Evolutionary conservation across 2,113 vertebrate species (phyloP).

Genomic region (Sprattus sprattus): DNA sequence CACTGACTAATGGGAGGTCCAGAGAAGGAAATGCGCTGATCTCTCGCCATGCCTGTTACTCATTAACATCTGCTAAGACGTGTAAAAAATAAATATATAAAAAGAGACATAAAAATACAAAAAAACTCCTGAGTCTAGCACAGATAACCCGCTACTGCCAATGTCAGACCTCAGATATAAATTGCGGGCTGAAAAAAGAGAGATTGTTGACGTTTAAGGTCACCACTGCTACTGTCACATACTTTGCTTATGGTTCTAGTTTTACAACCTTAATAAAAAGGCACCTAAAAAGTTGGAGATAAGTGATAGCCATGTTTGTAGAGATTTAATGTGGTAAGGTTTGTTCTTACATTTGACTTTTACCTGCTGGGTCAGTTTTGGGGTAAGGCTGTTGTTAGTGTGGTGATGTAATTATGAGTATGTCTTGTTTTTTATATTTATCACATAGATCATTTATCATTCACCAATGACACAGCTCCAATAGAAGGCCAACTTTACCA

Average conservation of each 20-base stretch:
- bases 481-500: no score
- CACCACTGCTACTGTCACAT: slow-evolving; percentile 55
- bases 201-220: slow-evolving; percentile 63
- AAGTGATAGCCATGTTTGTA: not conserved
- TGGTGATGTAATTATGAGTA: not conserved
- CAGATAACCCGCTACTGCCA: slow-evolving; percentile 70
- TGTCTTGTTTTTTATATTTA: not conserved
- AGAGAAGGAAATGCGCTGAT: slow-evolving; percentile 72
- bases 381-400: not conserved
- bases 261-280: slow-evolving; percentile 57
- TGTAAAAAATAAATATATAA: slow-evolving; percentile 61
- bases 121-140: slow-evolving; percentile 61
- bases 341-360: not conserved
- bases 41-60: slow-evolving; percentile 63
- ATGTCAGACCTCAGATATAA: slow-evolving; percentile 61
- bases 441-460: not conserved
- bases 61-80: slow-evolving; percentile 69
- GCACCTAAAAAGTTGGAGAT: not conserved
- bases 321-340: not conserved
- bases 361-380: not conserved
- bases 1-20: slow-evolving; percentile 56
- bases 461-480: not conserved
- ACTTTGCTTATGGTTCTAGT: slow-evolving; percentile 48
- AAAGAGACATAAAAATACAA: slow-evolving; percentile 58
- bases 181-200: slow-evolving; percentile 63